Base-by-base conservation (phyloP, 1,140 invertebrate genomes). In the Colletes latitarsis region DNA sequence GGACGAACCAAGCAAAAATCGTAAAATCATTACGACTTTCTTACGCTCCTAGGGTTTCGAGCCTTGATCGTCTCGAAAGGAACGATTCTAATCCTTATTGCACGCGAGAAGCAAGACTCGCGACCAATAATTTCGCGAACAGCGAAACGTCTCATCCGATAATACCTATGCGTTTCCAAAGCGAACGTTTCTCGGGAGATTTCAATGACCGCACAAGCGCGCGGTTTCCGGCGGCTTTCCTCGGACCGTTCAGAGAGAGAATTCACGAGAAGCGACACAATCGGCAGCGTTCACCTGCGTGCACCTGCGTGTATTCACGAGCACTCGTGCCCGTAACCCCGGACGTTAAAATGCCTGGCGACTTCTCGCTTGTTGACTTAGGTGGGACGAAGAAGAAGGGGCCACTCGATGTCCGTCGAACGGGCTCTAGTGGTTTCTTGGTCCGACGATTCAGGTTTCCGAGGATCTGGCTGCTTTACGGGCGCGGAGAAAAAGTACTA, bases 371-470 rank as follows among this genome's bases (percentile, higher is more conserved):
- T 84, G 82, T 88, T 88, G 86, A 88, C 73, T 88, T 82, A 88
- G 86, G 86, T 77, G 73, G 81, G 77, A 88, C 73, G 58, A 73
- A 17, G 74, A 62, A 79, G 82, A 82, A 80, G 74, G 81, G 21
- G 5, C 86, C 76, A 88, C 86, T 88, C 73, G 76, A 81, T 79
- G 85, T 88, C 83, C 80, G 62, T 73, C 86, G 64, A 77, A 63
- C 77, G 60, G 69, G 80, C 82, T 84, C 82, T 73, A 72, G 77
- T 81, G 82, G 70, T 80, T 81, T 85, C 82, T 77, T 78, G 68
- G 78, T 19, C 53, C 49, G 41, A 64, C 55, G 66, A 79, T 87
- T 87, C 85, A 87, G 71, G 67, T 77, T 84, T 73, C 71, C 46
- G 30, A 57, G 53, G 60, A 63, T 62, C 63, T 73, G 30, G 73